phyloP scores from a whole-genome alignment of 2,113 vertebrate species.

The Kryptolebias marmoratus region DNA sequence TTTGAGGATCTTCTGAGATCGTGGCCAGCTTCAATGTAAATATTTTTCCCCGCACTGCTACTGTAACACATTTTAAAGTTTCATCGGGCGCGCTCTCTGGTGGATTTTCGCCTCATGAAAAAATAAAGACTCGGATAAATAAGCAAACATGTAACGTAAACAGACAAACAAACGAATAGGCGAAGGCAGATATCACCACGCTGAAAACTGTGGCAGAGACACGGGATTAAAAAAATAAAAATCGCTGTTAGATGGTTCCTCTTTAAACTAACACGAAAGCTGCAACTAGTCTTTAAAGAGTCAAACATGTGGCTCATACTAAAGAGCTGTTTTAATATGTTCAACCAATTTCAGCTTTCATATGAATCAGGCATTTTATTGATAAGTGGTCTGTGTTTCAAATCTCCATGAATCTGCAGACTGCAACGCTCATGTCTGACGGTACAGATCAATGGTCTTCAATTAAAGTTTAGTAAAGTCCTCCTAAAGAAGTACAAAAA shows the following conservation, averaged over 20 bases:
- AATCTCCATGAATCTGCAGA: neutral
- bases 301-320: slow-evolving; percentile 44
- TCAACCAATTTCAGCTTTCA: slow-evolving; percentile 21
- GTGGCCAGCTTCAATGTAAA: slow-evolving; percentile 92
- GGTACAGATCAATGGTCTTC: too few species aligned
- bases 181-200: slow-evolving; percentile 33
- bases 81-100: slow-evolving; percentile 66
- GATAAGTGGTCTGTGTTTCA: slow-evolving; percentile 24
- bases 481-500: too few species aligned
- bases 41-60: slow-evolving; percentile 79
- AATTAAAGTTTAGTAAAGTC: too few species aligned
- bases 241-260: slow-evolving; percentile 59
- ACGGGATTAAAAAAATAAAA: slow-evolving; percentile 39
- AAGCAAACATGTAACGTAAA: slow-evolving; percentile 70
- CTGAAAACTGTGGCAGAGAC: slow-evolving; percentile 39
- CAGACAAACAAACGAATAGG: slow-evolving; percentile 72
- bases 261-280: slow-evolving; percentile 61
- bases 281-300: slow-evolving; percentile 58
- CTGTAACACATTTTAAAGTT: slow-evolving; percentile 80
- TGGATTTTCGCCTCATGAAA: slow-evolving; percentile 79
- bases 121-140: slow-evolving; percentile 79
- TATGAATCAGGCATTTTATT: slow-evolving; percentile 36
- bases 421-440: too few species aligned
- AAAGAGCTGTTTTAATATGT: slow-evolving; percentile 9
- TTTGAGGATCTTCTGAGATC: slow-evolving; percentile 91